A percentile compares a stretch with the other conserved stretches of the same genome.
Evolutionary conservation across 2,113 vertebrate species (phyloP).

Genomic region (Hiodon alosoides): DNA sequence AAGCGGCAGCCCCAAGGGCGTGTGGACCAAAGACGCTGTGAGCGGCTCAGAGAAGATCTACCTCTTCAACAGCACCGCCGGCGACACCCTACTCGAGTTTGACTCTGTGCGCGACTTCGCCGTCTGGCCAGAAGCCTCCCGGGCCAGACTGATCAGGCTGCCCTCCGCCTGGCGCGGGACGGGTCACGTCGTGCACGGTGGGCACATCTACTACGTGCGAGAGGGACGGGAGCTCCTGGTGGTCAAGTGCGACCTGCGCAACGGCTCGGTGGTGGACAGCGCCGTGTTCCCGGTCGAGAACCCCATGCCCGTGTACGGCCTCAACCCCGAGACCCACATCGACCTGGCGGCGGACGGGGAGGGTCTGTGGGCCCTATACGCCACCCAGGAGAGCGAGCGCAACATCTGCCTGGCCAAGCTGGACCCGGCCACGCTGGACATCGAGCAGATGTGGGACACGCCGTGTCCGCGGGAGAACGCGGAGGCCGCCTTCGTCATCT

Average conservation of each 20-base stretch:
- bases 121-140: slow-evolving; percentile 60
- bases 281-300: slow-evolving; percentile 81
- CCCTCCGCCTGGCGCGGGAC: slow-evolving; percentile 80
- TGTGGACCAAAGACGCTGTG: slow-evolving; percentile 83
- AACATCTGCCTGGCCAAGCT: slow-evolving; percentile 88
- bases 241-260: slow-evolving; percentile 81
- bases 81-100: slow-evolving; percentile 75
- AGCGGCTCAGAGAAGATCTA: slow-evolving; percentile 78
- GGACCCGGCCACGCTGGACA: slow-evolving; percentile 80
- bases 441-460: slow-evolving; percentile 95
- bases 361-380: slow-evolving; percentile 88
- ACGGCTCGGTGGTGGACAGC: slow-evolving; percentile 71
- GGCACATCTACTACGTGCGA: slow-evolving; percentile 79
- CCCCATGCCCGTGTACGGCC: slow-evolving; percentile 70
- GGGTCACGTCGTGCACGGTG: slow-evolving; percentile 74
- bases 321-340: slow-evolving; percentile 77
- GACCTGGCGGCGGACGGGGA: slow-evolving; percentile 83
- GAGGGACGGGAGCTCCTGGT: slow-evolving; percentile 68
- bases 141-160: slow-evolving; percentile 68
- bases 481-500: slow-evolving; percentile 85
- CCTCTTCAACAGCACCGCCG: slow-evolving; percentile 77
- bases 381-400: slow-evolving; percentile 72
- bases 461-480: slow-evolving; percentile 83
- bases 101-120: slow-evolving; percentile 76
- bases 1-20: slow-evolving; percentile 72